phyloP scores from a whole-genome alignment of 2,113 vertebrate species.

The Oreochromis tanganicae region DNA sequence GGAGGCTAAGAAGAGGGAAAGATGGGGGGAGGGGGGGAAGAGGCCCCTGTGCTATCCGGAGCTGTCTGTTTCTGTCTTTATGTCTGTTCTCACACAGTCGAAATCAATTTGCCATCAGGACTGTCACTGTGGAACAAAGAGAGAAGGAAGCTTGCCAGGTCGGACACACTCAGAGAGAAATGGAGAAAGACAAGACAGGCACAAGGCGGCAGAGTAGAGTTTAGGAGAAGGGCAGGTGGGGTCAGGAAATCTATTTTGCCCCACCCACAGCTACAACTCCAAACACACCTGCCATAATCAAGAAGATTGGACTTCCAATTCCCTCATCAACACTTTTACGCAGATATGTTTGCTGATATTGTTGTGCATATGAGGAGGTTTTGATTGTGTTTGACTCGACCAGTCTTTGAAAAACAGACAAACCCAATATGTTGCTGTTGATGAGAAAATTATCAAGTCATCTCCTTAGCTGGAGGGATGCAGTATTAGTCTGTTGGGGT shows the following conservation, averaged over 20 bases:
- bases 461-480: constrained; percentile 51
- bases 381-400: not conserved
- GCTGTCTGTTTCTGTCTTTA: constrained; percentile 80
- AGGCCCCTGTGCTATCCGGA: constrained; percentile 77
- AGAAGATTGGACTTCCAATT: constrained; percentile 53
- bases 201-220: constrained; percentile 53
- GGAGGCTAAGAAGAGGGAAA: constrained; percentile 47
- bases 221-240: constrained; percentile 45
- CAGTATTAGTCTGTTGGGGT: constrained; percentile 33
- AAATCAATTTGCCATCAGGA: constrained; percentile 98
- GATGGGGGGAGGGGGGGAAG: constrained; percentile 1
- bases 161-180: constrained; percentile 79
- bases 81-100: constrained; percentile 96
- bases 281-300: constrained; percentile 53
- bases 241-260: constrained; percentile 9
- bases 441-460: constrained; percentile 59
- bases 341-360: not conserved
- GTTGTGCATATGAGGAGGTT: not conserved
- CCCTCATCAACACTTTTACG: constrained; percentile 45
- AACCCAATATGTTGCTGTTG: constrained; percentile 15
- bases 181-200: constrained; percentile 76
- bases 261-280: constrained; percentile 51
- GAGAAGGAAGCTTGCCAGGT: constrained; percentile 87
- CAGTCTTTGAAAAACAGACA: not conserved
- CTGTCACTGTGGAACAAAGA: constrained; percentile 97